Conservation (phyloP, 2,113 vertebrate genomes). For the Thymallus thymallus region DNA sequence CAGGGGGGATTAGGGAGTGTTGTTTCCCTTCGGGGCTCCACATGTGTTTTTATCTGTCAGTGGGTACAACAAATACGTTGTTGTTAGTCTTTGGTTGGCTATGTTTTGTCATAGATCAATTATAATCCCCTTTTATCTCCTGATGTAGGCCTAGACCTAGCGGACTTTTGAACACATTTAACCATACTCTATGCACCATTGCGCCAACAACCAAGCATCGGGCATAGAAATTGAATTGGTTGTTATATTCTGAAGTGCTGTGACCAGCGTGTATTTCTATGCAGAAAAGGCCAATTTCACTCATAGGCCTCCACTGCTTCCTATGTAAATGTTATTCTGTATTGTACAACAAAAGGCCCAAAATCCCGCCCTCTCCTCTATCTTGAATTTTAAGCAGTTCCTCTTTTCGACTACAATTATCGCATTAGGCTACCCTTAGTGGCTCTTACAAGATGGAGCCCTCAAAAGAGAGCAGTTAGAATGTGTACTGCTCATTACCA, state of each 20-base stretch:
- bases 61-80: background rate
- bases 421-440: slow-evolving; percentile 13
- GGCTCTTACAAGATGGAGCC: slow-evolving; percentile 15
- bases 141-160: no score
- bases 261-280: slow-evolving; percentile 11
- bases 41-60: slow-evolving; percentile 7
- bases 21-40: slow-evolving; percentile 10
- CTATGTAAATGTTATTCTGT: slow-evolving; percentile 5
- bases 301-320: slow-evolving; percentile 10
- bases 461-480: slow-evolving; percentile 12
- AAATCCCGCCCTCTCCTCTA: slow-evolving; percentile 3
- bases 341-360: slow-evolving; percentile 14
- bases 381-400: slow-evolving; percentile 13
- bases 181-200: background rate
- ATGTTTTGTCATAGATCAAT: background rate
- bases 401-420: slow-evolving; percentile 11
- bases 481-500: slow-evolving; percentile 20
- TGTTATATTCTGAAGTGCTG: slow-evolving; percentile 4
- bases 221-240: background rate
- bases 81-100: slow-evolving; percentile 2
- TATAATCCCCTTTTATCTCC: background rate
- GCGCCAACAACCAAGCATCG: background rate
- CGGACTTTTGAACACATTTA: background rate
- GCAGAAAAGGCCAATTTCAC: slow-evolving; percentile 3
- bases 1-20: background rate